Evolutionary conservation across 2,113 vertebrate species (phyloP).

Genomic region (Dipodomys merriami): DNA sequence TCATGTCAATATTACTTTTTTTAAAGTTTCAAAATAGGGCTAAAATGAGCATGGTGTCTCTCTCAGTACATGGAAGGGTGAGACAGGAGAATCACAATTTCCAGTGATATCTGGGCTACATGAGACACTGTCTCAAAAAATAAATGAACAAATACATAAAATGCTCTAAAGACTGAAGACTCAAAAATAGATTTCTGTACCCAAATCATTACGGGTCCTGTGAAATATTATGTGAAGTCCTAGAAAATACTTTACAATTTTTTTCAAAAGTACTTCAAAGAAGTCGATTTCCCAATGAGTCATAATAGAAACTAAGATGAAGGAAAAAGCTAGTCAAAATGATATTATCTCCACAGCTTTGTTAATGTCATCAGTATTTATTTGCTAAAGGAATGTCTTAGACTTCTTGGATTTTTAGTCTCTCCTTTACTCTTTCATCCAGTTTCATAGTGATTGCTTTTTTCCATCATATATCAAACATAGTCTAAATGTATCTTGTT

Average conservation of each 20-base stretch:
- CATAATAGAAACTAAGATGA: neutral
- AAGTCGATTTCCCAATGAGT: neutral
- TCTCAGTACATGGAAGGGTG: too few relatives aligned
- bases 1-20: slow-evolving; percentile 1
- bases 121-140: too few relatives aligned
- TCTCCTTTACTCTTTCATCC: neutral
- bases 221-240: neutral
- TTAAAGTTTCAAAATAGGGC: neutral
- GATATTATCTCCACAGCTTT: neutral
- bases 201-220: neutral
- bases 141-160: too few relatives aligned
- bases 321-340: neutral
- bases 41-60: too few relatives aligned
- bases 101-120: too few relatives aligned
- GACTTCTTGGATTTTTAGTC: neutral
- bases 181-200: slow-evolving; percentile 21
- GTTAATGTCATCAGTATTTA: neutral
- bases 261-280: neutral
- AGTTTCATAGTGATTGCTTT: neutral
- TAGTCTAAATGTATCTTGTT: neutral
- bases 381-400: neutral
- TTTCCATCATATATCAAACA: neutral
- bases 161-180: neutral
- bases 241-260: neutral
- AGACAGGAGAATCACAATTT: too few relatives aligned